phyloP scores from a whole-genome alignment of 1,140 invertebrate species.

The Mylabris phalerata region DNA sequence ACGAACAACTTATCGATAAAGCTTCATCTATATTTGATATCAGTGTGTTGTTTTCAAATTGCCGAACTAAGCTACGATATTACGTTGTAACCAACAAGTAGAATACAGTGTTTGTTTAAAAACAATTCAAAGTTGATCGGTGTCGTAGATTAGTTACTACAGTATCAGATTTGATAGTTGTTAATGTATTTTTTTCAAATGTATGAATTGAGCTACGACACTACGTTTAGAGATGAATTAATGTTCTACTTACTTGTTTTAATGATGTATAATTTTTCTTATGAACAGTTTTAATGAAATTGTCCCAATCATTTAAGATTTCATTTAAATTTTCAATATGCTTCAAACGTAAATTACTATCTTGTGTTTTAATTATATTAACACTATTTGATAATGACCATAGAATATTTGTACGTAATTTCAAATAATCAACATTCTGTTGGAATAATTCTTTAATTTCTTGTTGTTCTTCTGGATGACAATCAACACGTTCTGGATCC shows the following conservation, averaged over 20 bases:
- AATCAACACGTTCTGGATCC: slow-evolving; percentile 45
- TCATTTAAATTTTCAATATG: slow-evolving; percentile 23
- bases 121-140: no score
- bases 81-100: no score
- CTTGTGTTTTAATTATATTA: slow-evolving; percentile 25
- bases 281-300: slow-evolving; percentile 17
- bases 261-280: slow-evolving; percentile 22
- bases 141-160: no score
- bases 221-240: background rate
- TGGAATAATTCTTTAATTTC: slow-evolving; percentile 26
- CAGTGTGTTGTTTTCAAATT: no score
- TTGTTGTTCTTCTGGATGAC: slow-evolving; percentile 25
- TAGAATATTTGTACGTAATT: slow-evolving; percentile 28
- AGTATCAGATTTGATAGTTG: no score
- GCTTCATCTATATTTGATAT: no score
- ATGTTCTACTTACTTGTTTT: slow-evolving; percentile 18
- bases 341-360: slow-evolving; percentile 22
- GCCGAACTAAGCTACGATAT: no score
- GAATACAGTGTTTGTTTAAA: no score
- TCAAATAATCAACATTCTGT: slow-evolving; percentile 33
- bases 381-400: slow-evolving; percentile 21
- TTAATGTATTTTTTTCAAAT: no score
- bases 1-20: no score
- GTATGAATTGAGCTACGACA: no score
- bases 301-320: slow-evolving; percentile 30